These are phyloP conservation scores for Acanthurus tractus DNA, from an alignment of 2,797 vertebrate species.

Conservation along the genomic window DNA sequence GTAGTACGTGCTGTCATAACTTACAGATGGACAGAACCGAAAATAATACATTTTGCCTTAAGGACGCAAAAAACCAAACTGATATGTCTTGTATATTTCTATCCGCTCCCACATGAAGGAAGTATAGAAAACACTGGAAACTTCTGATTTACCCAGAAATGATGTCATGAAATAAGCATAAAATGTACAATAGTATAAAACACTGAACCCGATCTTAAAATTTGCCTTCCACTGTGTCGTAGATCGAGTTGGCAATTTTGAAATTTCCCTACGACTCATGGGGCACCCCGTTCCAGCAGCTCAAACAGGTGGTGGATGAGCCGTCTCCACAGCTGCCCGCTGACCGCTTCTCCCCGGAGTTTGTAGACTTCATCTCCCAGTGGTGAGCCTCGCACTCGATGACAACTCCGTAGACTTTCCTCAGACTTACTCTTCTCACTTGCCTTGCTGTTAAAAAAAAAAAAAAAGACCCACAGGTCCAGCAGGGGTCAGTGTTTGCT, in stretches of 20 bases:
- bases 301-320: slow-evolving; percentile 99
- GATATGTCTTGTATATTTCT: background rate
- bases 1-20: background rate
- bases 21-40: slow-evolving; percentile 8
- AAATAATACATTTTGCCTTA: background rate
- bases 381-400: slow-evolving; percentile 85
- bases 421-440: rapidly evolving
- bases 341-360: slow-evolving; percentile 93
- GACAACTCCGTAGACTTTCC: background rate
- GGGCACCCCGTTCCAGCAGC: slow-evolving; percentile 99
- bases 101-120: background rate
- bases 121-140: background rate
- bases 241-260: slow-evolving; percentile 98
- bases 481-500: slow-evolving; percentile 67
- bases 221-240: background rate
- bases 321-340: slow-evolving; percentile 94
- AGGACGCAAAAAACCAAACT: background rate
- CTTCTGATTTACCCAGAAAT: background rate
- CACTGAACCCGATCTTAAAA: background rate
- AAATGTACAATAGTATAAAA: background rate
- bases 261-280: slow-evolving; percentile 98
- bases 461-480: slow-evolving; percentile 21
- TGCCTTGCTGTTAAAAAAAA: background rate
- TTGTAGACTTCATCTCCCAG: slow-evolving; percentile 98
- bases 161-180: background rate